Base-by-base conservation (phyloP, 2,113 vertebrate species). In the Takifugu bimaculatus region DNA sequence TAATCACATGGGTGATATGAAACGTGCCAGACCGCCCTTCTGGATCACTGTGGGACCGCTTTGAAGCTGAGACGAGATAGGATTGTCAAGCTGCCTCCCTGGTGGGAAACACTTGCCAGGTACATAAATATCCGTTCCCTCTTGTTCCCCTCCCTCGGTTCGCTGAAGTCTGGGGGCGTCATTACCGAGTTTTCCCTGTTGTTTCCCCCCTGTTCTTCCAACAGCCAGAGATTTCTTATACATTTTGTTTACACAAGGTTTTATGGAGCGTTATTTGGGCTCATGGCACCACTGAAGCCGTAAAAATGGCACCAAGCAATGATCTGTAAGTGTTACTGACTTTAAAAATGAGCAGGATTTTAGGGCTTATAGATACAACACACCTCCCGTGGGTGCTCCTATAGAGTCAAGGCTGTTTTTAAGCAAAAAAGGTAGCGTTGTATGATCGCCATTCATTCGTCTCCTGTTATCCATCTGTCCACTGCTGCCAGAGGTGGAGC, bases 321-420 rank as follows among this genome's bases (percentile, higher is more conserved):
- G 63, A 62, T 50, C 13, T 50, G 29, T 42, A 15, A 69, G 62
- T 70, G 72, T 35, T 70, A 60, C 72, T 62, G 50, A 57, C 58
- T 77, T 61, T 74, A 56, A 78, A 56, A 77, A 60, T 76, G 59
- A 77, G 35, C 35, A 2, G 35, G 35, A 9, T 11, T 39, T 39
- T 39, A 39, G 7, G 35, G 35, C 7, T 39, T 20, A 20, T 20
- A 20, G 20, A 39, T 39, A 10, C 63, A 42, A 53, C 27, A 60
- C 70, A 11, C 54, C 44, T 70, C 42, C 48, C 47, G 55, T 62
- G 47, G 1, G 2, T 39, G 35, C 35, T 39, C 35, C 35, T 11
- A 39, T 39, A 11, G 35, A 39, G 11, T 6, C 1, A 10, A 39
- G 35, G 35, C 7, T 11, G 35, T 1, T 39, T 39, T 39, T 39